A percentile compares a stretch with the other conserved stretches of the same genome.
These are phyloP conservation scores for Protaetia brevitarsis DNA, from an alignment of 1,140 invertebrate genomes.

Conservation along the genomic window DNA sequence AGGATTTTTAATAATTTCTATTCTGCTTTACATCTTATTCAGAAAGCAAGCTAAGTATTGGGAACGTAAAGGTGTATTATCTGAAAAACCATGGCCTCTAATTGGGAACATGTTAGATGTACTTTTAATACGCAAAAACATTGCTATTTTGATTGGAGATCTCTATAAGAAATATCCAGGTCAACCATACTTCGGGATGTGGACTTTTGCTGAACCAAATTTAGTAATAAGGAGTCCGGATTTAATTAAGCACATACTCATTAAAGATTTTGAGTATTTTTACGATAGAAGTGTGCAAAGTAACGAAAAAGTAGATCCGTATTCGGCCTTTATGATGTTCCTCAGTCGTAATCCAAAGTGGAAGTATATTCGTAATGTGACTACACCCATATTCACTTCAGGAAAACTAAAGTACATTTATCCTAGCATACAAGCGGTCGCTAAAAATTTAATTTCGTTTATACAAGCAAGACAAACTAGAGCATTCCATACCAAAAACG, in stretches of 20 bases:
- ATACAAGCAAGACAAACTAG: slow-evolving; percentile 21
- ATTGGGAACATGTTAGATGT: slow-evolving; percentile 43
- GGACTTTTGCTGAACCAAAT: slow-evolving; percentile 46
- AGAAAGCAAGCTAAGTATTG: slow-evolving; percentile 48
- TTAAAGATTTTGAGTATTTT: slow-evolving; percentile 54
- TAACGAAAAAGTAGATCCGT: slow-evolving; percentile 44
- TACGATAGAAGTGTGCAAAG: slow-evolving; percentile 40
- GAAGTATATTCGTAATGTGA: slow-evolving; percentile 51
- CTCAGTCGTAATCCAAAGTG: slow-evolving; percentile 47
- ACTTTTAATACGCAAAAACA: slow-evolving; percentile 21
- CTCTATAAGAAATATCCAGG: slow-evolving; percentile 39
- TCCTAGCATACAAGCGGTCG: slow-evolving; percentile 36
- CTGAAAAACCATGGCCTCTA: slow-evolving; percentile 40
- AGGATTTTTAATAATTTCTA: neutral
- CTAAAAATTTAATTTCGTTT: slow-evolving; percentile 31
- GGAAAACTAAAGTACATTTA: slow-evolving; percentile 53
- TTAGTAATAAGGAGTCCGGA: slow-evolving; percentile 51
- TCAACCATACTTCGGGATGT: slow-evolving; percentile 45
- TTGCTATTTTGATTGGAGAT: slow-evolving; percentile 32
- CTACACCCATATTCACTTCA: slow-evolving; percentile 55
- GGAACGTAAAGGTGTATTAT: slow-evolving; percentile 47
- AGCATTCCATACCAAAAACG: slow-evolving; percentile 36
- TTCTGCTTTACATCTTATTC: slow-evolving; percentile 26
- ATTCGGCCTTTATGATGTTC: slow-evolving; percentile 44
- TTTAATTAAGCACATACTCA: slow-evolving; percentile 51